Evolutionary conservation across 2,888 invertebrate genomes (phyloP).

Genomic region (Brenthis daphne): DNA sequence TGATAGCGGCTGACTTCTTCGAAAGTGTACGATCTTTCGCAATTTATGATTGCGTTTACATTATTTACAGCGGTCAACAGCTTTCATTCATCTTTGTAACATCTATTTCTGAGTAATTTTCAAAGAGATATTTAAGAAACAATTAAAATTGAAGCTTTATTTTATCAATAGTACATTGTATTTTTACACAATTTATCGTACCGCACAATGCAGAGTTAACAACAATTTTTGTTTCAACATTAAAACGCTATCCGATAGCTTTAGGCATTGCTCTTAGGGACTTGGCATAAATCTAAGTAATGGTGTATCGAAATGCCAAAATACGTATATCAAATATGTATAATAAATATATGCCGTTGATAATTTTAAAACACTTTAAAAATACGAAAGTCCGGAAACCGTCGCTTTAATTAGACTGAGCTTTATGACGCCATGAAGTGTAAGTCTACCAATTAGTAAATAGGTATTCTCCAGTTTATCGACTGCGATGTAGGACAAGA

Average conservation of each 20-base stretch:
- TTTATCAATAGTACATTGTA: not conserved
- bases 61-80: conserved; percentile 13
- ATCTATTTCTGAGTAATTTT: conserved; percentile 12
- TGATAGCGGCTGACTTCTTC: conserved; percentile 29
- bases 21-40: conserved; percentile 26
- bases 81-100: conserved; percentile 4
- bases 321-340: too few relatives aligned
- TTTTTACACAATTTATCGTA: conserved; percentile 14
- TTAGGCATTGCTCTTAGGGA: too few relatives aligned
- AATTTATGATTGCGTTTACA: conserved; percentile 14
- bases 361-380: too few relatives aligned
- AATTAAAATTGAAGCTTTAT: not conserved
- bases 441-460: conserved; percentile 51
- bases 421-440: conserved; percentile 45
- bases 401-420: conserved; percentile 10
- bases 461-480: conserved; percentile 56
- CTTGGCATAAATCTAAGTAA: too few relatives aligned
- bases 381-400: too few relatives aligned
- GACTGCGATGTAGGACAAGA: conserved; percentile 64
- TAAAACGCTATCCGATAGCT: too few relatives aligned
- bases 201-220: conserved; percentile 13
- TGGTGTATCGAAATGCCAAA: too few relatives aligned
- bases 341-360: too few relatives aligned
- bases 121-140: not conserved
- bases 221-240: conserved; percentile 14